Conservation (phyloP, 2,888 invertebrate genomes). For the Dolomedes plantarius region DNA sequence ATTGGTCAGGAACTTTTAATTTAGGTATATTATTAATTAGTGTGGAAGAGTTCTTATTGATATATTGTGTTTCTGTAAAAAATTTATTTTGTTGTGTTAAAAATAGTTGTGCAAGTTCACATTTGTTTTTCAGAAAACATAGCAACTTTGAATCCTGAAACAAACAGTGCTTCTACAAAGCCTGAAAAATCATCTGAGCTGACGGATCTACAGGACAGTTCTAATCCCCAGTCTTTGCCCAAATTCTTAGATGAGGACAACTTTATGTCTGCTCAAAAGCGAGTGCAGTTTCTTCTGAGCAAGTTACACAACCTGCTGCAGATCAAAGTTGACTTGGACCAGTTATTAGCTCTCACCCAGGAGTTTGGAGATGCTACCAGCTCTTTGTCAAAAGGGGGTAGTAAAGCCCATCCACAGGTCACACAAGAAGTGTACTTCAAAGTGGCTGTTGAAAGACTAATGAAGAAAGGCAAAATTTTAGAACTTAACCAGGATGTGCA, state of each 20-base stretch:
- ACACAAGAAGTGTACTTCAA: slow-evolving; percentile 35
- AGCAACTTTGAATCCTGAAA: background rate
- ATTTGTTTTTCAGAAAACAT: background rate
- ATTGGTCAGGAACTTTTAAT: too few species aligned
- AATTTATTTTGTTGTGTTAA: too few species aligned
- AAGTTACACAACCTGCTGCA: slow-evolving; percentile 61
- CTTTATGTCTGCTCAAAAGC: slow-evolving; percentile 39
- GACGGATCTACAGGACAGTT: slow-evolving; percentile 15
- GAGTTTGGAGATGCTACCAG: background rate
- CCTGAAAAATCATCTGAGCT: background rate
- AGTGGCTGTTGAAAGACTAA: slow-evolving; percentile 42
- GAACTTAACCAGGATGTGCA: slow-evolving; percentile 60
- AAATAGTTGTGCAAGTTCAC: too few species aligned
- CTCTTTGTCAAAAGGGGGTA: background rate
- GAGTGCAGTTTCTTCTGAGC: slow-evolving; percentile 44
- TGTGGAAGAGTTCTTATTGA: too few species aligned
- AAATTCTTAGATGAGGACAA: slow-evolving; percentile 15
- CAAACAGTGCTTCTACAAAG: background rate
- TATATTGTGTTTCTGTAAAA: too few species aligned
- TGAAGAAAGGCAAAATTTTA: slow-evolving; percentile 46
- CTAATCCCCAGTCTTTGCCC: slow-evolving; percentile 19
- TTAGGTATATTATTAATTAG: too few species aligned
- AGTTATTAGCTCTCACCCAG: slow-evolving; percentile 19
- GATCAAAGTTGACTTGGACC: slow-evolving; percentile 59
- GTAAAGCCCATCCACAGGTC: slow-evolving; percentile 13